Conservation (phyloP, 1,140 invertebrate genomes). For the Cardiocondyla obscurior region DNA sequence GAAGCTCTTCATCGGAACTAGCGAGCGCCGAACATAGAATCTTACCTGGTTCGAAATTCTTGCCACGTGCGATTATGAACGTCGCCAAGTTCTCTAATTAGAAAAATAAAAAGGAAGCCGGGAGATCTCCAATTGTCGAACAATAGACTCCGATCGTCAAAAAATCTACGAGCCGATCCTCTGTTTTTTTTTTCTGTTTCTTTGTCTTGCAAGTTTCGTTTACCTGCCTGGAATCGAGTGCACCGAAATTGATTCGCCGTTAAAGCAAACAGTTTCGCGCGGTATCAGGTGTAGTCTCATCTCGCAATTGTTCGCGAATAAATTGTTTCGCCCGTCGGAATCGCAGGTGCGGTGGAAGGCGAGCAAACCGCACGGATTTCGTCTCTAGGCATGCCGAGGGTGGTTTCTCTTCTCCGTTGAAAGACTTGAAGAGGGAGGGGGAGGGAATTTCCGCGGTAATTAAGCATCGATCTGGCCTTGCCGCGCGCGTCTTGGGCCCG, state of each 20-base stretch:
- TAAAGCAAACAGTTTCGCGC: slow-evolving; percentile 22
- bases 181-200: too few relatives aligned
- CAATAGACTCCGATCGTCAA: too few relatives aligned
- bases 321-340: slow-evolving; percentile 18
- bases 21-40: neutral
- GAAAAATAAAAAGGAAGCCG: neutral
- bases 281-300: neutral
- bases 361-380: slow-evolving; percentile 10
- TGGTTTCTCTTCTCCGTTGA: neutral
- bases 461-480: slow-evolving; percentile 5
- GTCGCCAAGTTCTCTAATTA: neutral
- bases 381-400: neutral
- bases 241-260: slow-evolving; percentile 3
- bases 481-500: neutral
- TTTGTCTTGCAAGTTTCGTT: too few relatives aligned
- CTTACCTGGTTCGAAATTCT: neutral
- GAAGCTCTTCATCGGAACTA: neutral
- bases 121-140: neutral
- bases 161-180: too few relatives aligned
- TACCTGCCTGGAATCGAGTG: too few relatives aligned
- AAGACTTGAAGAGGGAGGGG: too few relatives aligned
- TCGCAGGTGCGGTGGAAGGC: neutral
- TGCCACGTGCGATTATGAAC: neutral
- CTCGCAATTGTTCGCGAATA: slow-evolving; percentile 21
- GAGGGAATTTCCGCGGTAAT: slow-evolving; percentile 32